These are phyloP conservation scores for Lepidotrigona ventralis DNA, from an alignment of 1,140 invertebrate species.

Conservation along the genomic window DNA sequence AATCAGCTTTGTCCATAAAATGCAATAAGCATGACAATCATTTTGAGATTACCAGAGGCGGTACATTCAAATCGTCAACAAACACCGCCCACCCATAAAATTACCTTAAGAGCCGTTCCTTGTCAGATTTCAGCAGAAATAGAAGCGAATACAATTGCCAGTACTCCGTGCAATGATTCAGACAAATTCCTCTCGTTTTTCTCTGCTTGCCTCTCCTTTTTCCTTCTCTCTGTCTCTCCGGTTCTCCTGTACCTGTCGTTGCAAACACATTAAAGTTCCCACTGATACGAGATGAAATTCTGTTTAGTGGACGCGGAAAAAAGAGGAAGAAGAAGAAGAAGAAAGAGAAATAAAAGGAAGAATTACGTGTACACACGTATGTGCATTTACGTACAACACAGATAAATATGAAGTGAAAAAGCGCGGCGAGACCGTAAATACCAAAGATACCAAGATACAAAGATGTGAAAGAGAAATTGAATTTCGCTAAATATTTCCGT, in stretches of 20 bases:
- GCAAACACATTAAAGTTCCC: slow-evolving; percentile 17
- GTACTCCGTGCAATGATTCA: not conserved
- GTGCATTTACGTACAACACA: not conserved
- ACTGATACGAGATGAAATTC: slow-evolving; percentile 28
- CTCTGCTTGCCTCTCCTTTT: not conserved
- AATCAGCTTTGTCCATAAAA: not conserved
- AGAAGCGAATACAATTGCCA: slow-evolving; percentile 2
- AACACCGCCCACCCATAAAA: not conserved
- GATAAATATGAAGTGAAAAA: not conserved
- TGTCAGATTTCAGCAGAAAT: slow-evolving; percentile 23
- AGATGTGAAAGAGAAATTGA: not conserved
- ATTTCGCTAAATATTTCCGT: slow-evolving; percentile 21
- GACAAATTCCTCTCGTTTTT: slow-evolving; percentile 32
- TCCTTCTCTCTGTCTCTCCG: too few relatives aligned
- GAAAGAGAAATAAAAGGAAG: too few relatives aligned
- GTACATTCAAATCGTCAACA: slow-evolving; percentile 9
- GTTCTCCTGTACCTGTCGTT: not conserved
- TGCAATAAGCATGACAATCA: not conserved
- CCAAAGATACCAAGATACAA: not conserved
- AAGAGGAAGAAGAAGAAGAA: not conserved
- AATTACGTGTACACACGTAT: too few relatives aligned
- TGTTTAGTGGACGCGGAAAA: not conserved
- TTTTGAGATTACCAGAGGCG: not conserved
- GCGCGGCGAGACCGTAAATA: not conserved
- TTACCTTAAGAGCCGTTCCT: slow-evolving; percentile 23